These are phyloP conservation scores for Solen grandis DNA, from an alignment of 1,140 invertebrate genomes.

Conservation along the genomic window DNA sequence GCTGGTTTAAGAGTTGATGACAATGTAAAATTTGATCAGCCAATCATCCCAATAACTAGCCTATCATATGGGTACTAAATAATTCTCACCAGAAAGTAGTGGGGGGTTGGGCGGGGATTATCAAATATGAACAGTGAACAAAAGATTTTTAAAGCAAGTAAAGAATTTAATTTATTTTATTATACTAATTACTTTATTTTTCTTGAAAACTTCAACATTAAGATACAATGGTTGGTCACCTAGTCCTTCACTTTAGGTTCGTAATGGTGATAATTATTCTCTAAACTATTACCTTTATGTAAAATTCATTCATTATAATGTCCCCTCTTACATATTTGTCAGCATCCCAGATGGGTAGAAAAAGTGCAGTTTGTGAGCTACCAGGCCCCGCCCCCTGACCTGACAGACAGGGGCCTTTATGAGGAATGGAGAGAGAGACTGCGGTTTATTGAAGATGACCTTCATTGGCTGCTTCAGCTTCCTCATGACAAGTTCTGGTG, in stretches of 20 bases:
- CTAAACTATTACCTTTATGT: slow-evolving; percentile 23
- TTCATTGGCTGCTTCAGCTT: slow-evolving; percentile 83
- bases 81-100: no score
- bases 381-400: slow-evolving; percentile 66
- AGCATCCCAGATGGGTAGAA: slow-evolving; percentile 72
- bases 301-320: no score
- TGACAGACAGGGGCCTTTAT: slow-evolving; percentile 65
- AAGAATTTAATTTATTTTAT: neutral
- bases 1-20: no score
- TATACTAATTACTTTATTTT: neutral
- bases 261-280: neutral
- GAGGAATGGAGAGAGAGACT: slow-evolving; percentile 84
- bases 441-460: slow-evolving; percentile 83
- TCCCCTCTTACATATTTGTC: no score
- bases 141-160: neutral
- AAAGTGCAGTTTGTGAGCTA: slow-evolving; percentile 76
- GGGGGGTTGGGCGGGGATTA: no score
- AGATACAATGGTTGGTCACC: neutral
- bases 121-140: no score
- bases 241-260: neutral
- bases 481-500: slow-evolving; percentile 90
- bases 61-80: no score
- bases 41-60: no score
- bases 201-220: neutral
- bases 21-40: no score